A percentile compares a stretch with the other conserved stretches of the same genome.
Conservation (phyloP, 1,140 invertebrate genomes). For the Phymorhynchus buccinoides region DNA sequence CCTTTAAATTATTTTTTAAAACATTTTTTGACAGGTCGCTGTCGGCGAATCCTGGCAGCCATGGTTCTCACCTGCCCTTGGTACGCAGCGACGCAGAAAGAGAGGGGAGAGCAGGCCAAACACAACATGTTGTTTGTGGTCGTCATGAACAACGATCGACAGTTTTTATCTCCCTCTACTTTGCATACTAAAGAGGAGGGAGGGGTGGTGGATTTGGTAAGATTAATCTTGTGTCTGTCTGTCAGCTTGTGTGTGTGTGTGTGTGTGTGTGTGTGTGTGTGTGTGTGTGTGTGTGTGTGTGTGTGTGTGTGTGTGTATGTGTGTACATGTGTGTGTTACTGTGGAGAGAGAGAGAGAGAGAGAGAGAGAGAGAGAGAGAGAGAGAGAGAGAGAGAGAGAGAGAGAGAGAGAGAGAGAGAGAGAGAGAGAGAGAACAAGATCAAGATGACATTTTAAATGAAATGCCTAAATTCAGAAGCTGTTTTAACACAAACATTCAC, state of each 20-base stretch:
- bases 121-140: conserved; percentile 61
- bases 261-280: not conserved
- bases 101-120: conserved; percentile 59
- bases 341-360: too few relatives aligned
- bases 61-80: conserved; percentile 60
- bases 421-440: too few relatives aligned
- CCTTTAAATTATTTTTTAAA: not conserved
- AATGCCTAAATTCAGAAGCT: too few relatives aligned
- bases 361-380: too few relatives aligned
- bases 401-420: too few relatives aligned
- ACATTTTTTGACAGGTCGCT: conserved; percentile 34
- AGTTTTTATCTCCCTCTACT: conserved; percentile 57
- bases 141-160: conserved; percentile 50
- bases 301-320: too few relatives aligned
- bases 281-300: too few relatives aligned
- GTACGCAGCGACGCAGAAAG: conserved; percentile 57
- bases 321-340: too few relatives aligned
- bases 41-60: conserved; percentile 46
- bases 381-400: too few relatives aligned
- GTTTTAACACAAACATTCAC: too few relatives aligned
- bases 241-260: not conserved
- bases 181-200: conserved; percentile 52
- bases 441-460: too few relatives aligned
- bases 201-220: conserved; percentile 57
- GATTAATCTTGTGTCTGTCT: not conserved